Evolutionary conservation across 2,888 invertebrate genomes (phyloP).

Genomic region (Trachelus tabidus): DNA sequence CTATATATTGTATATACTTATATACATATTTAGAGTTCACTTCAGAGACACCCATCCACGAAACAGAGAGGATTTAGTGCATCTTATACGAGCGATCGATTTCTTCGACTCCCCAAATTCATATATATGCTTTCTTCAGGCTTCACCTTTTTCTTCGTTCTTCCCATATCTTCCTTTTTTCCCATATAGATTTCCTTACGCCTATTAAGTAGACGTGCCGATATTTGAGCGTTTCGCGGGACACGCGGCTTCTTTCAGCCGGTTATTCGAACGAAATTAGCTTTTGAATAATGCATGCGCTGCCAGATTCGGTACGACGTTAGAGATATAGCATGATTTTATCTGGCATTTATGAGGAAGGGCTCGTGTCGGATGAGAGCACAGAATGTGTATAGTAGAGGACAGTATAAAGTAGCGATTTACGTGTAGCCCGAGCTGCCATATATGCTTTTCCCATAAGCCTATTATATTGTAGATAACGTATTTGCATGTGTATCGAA

Average conservation of each 20-base stretch:
- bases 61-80: slow-evolving; percentile 31
- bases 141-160: slow-evolving; percentile 21
- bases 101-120: slow-evolving; percentile 25
- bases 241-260: slow-evolving; percentile 39
- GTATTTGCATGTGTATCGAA: slow-evolving; percentile 49
- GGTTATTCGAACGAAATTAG: slow-evolving; percentile 54
- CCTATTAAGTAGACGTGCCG: slow-evolving; percentile 34
- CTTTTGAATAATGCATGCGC: slow-evolving; percentile 57
- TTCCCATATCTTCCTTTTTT: slow-evolving; percentile 22
- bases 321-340: slow-evolving; percentile 55
- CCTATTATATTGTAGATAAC: slow-evolving; percentile 39
- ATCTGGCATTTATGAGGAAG: slow-evolving; percentile 55
- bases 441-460: slow-evolving; percentile 24
- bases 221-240: slow-evolving; percentile 28
- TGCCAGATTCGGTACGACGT: slow-evolving; percentile 39
- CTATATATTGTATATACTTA: background rate
- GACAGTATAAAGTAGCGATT: slow-evolving; percentile 25
- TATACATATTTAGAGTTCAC: background rate
- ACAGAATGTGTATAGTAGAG: slow-evolving; percentile 19
- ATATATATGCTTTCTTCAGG: background rate
- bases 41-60: background rate
- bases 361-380: slow-evolving; percentile 31
- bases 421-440: slow-evolving; percentile 13
- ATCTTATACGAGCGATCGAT: slow-evolving; percentile 30
- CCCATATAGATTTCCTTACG: slow-evolving; percentile 31